phyloP scores from a whole-genome alignment of 2,113 vertebrate species.

The Tyto alba region DNA sequence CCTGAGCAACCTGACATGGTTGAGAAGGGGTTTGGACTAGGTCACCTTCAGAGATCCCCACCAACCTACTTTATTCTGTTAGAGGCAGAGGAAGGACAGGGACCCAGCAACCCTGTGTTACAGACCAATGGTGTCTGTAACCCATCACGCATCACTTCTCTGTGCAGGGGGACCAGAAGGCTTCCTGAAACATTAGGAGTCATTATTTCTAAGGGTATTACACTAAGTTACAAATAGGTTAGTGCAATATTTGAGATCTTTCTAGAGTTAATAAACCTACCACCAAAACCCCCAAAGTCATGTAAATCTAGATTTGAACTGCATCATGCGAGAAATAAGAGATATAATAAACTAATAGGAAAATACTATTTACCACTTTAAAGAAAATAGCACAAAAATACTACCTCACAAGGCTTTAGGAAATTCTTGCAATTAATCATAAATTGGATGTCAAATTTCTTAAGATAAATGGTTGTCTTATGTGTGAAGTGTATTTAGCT shows the following conservation, averaged over 20 bases:
- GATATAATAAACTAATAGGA: background rate
- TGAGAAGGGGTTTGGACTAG: background rate
- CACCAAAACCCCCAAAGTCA: background rate
- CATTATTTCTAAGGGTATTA: background rate
- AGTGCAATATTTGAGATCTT: background rate
- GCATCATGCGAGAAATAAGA: background rate
- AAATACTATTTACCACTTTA: background rate
- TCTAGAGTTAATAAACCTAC: background rate
- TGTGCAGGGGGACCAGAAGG: background rate
- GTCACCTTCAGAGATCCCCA: background rate
- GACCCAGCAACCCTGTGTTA: background rate
- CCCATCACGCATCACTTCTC: background rate
- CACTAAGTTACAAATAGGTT: background rate
- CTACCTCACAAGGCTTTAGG: background rate
- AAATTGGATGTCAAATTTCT: slow-evolving; percentile 1
- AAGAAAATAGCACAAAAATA: background rate
- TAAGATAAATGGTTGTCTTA: slow-evolving; percentile 18
- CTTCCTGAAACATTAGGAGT: background rate
- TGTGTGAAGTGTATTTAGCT: background rate
- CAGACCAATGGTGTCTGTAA: background rate
- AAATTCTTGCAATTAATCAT: background rate
- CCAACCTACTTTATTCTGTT: background rate
- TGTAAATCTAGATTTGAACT: background rate
- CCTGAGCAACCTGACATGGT: background rate
- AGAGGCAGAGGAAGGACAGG: background rate